Conservation (phyloP, 2,113 vertebrate species). For the Pycnonotus jocosus region DNA sequence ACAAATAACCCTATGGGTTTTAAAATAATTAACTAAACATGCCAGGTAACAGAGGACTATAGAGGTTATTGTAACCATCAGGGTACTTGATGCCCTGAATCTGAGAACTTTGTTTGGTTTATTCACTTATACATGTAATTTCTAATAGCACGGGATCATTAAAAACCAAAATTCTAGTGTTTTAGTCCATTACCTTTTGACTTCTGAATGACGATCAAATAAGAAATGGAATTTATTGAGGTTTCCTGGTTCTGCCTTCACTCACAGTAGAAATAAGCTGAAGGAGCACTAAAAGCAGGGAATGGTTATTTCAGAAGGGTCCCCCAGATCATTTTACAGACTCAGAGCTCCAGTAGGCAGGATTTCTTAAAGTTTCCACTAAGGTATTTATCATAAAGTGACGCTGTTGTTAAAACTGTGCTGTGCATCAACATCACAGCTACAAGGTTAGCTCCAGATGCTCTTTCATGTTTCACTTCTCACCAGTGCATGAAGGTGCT, state of each 20-base stretch:
- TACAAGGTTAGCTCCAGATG: not conserved
- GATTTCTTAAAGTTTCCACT: not conserved
- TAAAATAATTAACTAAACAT: not conserved
- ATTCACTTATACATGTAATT: not conserved
- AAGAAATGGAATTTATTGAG: not conserved
- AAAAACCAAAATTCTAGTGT: not conserved
- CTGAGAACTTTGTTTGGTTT: not conserved
- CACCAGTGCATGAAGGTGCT: not conserved
- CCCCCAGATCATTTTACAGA: not conserved
- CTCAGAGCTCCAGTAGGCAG: not conserved
- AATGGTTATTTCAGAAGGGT: not conserved
- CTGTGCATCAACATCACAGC: not conserved
- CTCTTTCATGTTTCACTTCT: not conserved
- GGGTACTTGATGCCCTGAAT: not conserved
- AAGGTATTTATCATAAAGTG: not conserved
- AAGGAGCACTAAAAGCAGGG: not conserved
- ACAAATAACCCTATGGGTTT: not conserved
- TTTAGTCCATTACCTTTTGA: not conserved
- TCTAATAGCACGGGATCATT: not conserved
- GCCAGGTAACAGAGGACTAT: not conserved
- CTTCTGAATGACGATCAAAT: not conserved
- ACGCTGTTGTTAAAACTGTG: not conserved
- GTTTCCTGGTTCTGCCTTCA: not conserved
- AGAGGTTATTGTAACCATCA: not conserved
- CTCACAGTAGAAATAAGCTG: not conserved